Base-by-base conservation (phyloP, 37 sponge, comb jelly and placozoan species). In the Cliona cf. orientalis region DNA sequence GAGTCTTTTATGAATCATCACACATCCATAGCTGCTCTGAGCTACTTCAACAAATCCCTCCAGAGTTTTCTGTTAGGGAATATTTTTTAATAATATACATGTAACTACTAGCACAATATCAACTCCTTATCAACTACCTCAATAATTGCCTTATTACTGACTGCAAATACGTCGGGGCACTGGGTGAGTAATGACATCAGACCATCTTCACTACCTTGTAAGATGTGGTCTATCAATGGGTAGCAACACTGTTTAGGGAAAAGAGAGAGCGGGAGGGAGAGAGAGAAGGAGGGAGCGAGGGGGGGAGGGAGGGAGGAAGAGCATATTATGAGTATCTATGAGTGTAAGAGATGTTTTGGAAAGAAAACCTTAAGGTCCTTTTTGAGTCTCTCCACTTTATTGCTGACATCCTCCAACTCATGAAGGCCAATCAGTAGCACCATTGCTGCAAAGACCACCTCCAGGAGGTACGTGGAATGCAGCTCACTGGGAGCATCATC, bases 1-100 rank as follows among this genome's bases (percentile, higher is more conserved):
- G 6, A 82, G 42, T 5, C 62, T 66, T 23, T 59, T 55, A 42
- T 69, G n/a, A 0, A 92, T 43, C 4, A 55, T 46, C 22, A 92
- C 58, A 80, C 93, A 92, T 12, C 93, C 84, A 69, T 71, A 92
- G 19, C 40, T 56, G 43, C 79, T 92, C 58, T 92, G 76, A n/a
- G 71, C 76, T 33, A 71, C 68, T 66, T 80, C 86, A 32, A 72
- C 76, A 39, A 90, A 90, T 41, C 76, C 86, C 9, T 84, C 91
- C 57, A 90, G 62, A 32, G 85, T 19, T 42, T 36, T 44, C 91
- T 90, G 46, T 57, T 33, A 36, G 45, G 34, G n/a, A 42, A 42
- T 59, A 69, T 46, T 26, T 78, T 4, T 22, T 62, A 62, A 62
- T 49, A 14, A 14, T 19, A 49, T 14, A 49, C 14, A 49, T 14